Evolutionary conservation across 2,797 vertebrate species (phyloP).

Genomic region (Sebastes vulpes): DNA sequence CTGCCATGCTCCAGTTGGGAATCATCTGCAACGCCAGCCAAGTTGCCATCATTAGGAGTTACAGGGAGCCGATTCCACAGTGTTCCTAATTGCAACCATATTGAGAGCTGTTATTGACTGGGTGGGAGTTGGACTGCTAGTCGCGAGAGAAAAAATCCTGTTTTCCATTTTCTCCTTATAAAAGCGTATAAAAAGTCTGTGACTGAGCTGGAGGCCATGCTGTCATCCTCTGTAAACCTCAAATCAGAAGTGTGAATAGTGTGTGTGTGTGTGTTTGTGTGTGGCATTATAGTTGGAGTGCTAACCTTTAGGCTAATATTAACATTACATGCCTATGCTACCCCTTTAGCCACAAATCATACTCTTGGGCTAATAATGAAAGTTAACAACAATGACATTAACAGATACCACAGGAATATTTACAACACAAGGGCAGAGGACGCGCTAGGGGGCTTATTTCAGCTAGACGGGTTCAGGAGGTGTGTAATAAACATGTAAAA

Average conservation of each 20-base stretch:
- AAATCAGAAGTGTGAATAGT: slow-evolving; percentile 83
- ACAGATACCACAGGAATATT: slow-evolving; percentile 82
- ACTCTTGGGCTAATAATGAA: slow-evolving; percentile 83
- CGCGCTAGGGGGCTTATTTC: slow-evolving; percentile 54
- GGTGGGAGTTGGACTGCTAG: slow-evolving; percentile 70
- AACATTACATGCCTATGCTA: slow-evolving; percentile 85
- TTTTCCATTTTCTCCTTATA: slow-evolving; percentile 83
- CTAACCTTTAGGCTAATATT: slow-evolving; percentile 84
- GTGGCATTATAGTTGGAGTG: slow-evolving; percentile 74
- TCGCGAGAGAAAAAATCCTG: slow-evolving; percentile 71
- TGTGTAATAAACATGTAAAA: slow-evolving; percentile 62
- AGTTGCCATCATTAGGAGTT: slow-evolving; percentile 77
- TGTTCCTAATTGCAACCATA: slow-evolving; percentile 81
- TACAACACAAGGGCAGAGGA: slow-evolving; percentile 71
- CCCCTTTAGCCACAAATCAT: slow-evolving; percentile 83
- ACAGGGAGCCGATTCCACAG: slow-evolving; percentile 75
- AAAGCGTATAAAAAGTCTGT: slow-evolving; percentile 83
- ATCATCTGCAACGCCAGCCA: slow-evolving; percentile 64
- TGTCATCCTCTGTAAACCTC: slow-evolving; percentile 83
- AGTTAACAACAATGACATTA: slow-evolving; percentile 86
- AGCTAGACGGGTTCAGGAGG: slow-evolving; percentile 61
- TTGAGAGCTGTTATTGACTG: slow-evolving; percentile 80
- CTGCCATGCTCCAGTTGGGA: slow-evolving; percentile 55
- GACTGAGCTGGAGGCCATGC: slow-evolving; percentile 80
- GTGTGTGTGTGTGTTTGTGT: slow-evolving; percentile 47